Evolutionary conservation across 1,140 invertebrate genomes (phyloP).

Genomic region (Apis laboriosa): DNA sequence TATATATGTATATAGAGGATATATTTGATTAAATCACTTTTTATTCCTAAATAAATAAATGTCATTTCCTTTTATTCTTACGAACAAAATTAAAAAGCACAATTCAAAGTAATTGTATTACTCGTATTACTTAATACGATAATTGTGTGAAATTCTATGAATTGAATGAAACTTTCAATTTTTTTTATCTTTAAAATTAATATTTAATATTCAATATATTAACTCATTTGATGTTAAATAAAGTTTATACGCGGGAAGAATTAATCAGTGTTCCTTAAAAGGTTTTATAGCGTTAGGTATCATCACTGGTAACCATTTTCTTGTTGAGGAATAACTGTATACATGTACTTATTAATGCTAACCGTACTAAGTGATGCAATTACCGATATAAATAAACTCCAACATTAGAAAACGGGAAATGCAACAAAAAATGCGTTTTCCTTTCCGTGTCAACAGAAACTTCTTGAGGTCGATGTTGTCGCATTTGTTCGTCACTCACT

Average conservation of each 20-base stretch:
- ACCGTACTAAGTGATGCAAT: background rate
- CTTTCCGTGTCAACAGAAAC: constrained; percentile 5
- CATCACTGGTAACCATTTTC: constrained; percentile 6
- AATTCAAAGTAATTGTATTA: background rate
- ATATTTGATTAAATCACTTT: no score
- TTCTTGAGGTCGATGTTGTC: constrained; percentile 20
- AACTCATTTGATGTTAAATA: background rate
- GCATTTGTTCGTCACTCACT: constrained; percentile 37
- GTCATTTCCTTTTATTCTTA: background rate
- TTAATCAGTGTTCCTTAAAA: background rate
- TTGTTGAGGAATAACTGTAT: background rate
- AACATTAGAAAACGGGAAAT: constrained; percentile 33
- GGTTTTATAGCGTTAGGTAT: background rate
- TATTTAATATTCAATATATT: background rate
- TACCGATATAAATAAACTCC: background rate
- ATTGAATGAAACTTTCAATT: background rate
- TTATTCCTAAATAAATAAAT: background rate
- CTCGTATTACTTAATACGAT: background rate
- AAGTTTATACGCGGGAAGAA: no score
- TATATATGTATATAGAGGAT: background rate
- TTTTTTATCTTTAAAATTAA: no score
- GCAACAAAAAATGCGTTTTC: constrained; percentile 32
- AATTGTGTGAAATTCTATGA: background rate
- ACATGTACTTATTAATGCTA: background rate
- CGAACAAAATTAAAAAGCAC: background rate